These are phyloP conservation scores for Drosophila kanekoi DNA, from an alignment of 2,888 invertebrate species.

Conservation along the genomic window DNA sequence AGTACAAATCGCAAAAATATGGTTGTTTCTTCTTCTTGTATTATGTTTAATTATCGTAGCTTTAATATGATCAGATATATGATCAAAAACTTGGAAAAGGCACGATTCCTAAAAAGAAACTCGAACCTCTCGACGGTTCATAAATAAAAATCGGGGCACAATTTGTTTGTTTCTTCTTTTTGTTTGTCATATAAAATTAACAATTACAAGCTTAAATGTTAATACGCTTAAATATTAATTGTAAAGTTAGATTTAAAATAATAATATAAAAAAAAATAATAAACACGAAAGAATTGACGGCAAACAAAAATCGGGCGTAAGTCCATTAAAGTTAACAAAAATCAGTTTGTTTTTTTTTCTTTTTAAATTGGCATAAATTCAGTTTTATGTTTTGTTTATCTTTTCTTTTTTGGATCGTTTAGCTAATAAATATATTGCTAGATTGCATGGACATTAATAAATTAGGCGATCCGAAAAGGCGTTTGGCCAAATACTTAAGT, in stretches of 20 bases:
- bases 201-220: constrained; percentile 75
- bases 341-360: constrained; percentile 24
- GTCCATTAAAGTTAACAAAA: constrained; percentile 34
- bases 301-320: constrained; percentile 38
- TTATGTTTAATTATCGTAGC: constrained; percentile 28
- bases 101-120: constrained; percentile 23
- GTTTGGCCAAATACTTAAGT: constrained; percentile 31
- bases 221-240: constrained; percentile 72
- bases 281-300: constrained; percentile 44
- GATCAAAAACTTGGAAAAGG: constrained; percentile 39
- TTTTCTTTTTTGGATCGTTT: constrained; percentile 42
- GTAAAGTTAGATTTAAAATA: constrained; percentile 70
- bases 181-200: constrained; percentile 53
- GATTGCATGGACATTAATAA: constrained; percentile 28
- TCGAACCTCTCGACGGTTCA: constrained; percentile 12
- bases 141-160: constrained; percentile 36
- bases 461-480: constrained; percentile 31
- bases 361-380: constrained; percentile 38
- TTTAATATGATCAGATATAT: constrained; percentile 48
- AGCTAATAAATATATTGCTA: constrained; percentile 42
- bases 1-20: constrained; percentile 80
- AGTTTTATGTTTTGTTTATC: constrained; percentile 4
- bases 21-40: constrained; percentile 22
- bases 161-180: constrained; percentile 14
- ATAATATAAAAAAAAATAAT: constrained; percentile 39